Evolutionary conservation across 2,888 invertebrate species (phyloP), one percentile per base, ranked within the genome.

Genomic region (Altica lythri): DNA sequence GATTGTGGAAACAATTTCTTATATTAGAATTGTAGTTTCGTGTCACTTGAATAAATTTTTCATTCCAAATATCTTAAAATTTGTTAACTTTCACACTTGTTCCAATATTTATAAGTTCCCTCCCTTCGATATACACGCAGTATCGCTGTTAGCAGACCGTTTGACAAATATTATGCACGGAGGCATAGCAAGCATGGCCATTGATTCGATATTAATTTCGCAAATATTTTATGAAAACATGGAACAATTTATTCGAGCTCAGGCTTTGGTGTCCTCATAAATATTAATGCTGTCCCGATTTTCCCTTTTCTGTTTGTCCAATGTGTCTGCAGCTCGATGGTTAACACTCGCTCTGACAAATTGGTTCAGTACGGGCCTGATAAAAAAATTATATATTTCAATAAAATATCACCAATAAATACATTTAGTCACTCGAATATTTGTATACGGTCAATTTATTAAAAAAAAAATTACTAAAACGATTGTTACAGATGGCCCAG

Each of bases 201-300:
- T 66, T 70, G 71, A 71, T 71, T 69, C 64, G 68, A 68, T 69
- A 71, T 70, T 71, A 71, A 71, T 71, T 71, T 71, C 68, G 71
- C 71, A 71, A 71, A 71, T 71, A 71, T 71, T 71, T 71, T 71
- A 70, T 69, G 71, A 71, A 71, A 71, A 71, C 71, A 71, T 68
- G 68, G 22, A 70, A 71, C 70, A 71, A 71, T 71, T 70, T 71
- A 71, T 71, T 71, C 71, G 68, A 59, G 69, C 70, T 71, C 70
- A 71, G 71, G 64, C 68, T 59, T 63, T 64, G 67, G 43, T 43
- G 42, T 59, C 63, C 71, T 71, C 70, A 71, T 71, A 71, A 71
- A 71, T 71, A 71, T 71, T 71, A 71, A 71, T 71, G 68, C 62
- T 63, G 68, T 19, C 67, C 66, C 67, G 68, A 68, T 60, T 64